Evolutionary conservation across 2,888 invertebrate genomes (phyloP).

Genomic region (Sphinx pinastri): DNA sequence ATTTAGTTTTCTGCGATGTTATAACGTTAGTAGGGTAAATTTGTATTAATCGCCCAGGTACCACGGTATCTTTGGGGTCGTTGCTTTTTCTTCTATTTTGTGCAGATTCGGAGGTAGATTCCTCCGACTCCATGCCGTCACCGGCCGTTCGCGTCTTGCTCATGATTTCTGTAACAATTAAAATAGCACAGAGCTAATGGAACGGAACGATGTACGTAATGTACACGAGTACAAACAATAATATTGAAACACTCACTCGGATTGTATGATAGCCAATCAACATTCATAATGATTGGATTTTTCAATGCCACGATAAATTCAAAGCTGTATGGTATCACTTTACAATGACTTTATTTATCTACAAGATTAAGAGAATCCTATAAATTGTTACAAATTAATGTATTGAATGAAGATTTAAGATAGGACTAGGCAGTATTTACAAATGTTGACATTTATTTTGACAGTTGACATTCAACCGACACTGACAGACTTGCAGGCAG

Average conservation of each 20-base stretch:
- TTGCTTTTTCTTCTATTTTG: constrained; percentile 42
- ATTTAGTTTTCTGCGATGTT: constrained; percentile 81
- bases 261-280: constrained; percentile 45
- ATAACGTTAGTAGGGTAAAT: constrained; percentile 85
- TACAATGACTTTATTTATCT: background rate
- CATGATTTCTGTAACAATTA: constrained; percentile 63
- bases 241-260: constrained; percentile 54
- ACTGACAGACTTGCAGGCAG: too few relatives aligned
- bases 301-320: background rate
- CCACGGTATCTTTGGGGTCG: constrained; percentile 52
- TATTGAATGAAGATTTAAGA: too few relatives aligned
- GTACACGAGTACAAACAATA: constrained; percentile 29
- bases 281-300: constrained; percentile 13
- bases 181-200: constrained; percentile 25
- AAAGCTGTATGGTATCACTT: background rate
- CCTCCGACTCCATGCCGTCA: constrained; percentile 90
- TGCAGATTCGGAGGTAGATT: constrained; percentile 52
- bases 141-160: constrained; percentile 86
- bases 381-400: too few relatives aligned
- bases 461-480: too few relatives aligned
- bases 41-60: constrained; percentile 66
- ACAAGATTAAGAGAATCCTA: background rate
- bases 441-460: too few relatives aligned
- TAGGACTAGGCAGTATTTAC: too few relatives aligned
- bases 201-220: constrained; percentile 7